Evolutionary conservation across 1,140 invertebrate genomes (phyloP), one percentile per base, ranked within the genome.

Genomic region (Vanessa atalanta): DNA sequence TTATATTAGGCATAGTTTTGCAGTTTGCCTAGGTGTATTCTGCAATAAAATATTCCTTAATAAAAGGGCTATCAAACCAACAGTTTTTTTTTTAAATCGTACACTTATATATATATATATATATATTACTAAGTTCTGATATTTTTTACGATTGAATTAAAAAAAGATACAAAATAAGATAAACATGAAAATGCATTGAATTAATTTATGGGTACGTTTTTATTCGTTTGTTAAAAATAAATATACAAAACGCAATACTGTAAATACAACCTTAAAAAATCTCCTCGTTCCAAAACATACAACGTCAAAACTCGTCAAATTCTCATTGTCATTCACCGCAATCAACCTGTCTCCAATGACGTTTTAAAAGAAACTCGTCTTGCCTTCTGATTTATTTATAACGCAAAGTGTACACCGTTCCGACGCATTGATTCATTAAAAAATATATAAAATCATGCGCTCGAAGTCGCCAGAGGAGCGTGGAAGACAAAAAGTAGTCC

Each of bases 291-390:
- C 47, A 69, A 63, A 71, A 43, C 37, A 31, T 48, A 64, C 70
- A 72, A 80, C 65, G 78, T 83, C 79, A 79, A 77, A 81, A 81
- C 73, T 76, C 76, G 82, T 84, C 80, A 82, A 82, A 79, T 65
- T 72, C 72, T 78, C 68, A 83, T 80, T 85, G 79, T 85, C 80
- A 85, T 83, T 80, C 83, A 83, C 79, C 73, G 80, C 83, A 84
- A 82, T 81, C 81, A 80, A 78, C 77, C 76, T 79, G 83, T 81
- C 78, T 68, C 60, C 63, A 67, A 75, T 85, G 81, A 85, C 81
- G 73, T 82, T 80, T 65, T 78, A 79, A 83, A 82, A 82, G 77
- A 83, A 83, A 81, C 79, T 74, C 78, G 78, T 70, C 73, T 76
- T 73, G 68, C 70, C 73, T 79, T 66, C 75, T 83, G 81, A 81